These are phyloP conservation scores for Bucco capensis DNA, from an alignment of 2,113 vertebrate species.

Conservation along the genomic window DNA sequence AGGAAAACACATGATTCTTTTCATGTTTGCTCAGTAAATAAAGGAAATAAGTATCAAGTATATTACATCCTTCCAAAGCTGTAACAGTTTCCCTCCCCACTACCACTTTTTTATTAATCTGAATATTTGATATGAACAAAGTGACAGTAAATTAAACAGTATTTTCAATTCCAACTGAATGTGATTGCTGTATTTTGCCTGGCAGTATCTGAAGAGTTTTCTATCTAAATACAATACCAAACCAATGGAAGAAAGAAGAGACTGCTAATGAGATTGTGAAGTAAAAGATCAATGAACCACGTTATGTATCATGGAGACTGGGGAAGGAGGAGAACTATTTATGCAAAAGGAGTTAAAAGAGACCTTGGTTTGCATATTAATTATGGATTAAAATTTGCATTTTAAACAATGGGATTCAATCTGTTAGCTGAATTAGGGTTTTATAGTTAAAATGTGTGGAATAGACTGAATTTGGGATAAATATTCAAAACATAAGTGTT, in stretches of 20 bases:
- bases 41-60: background rate
- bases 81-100: background rate
- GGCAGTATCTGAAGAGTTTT: background rate
- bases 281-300: background rate
- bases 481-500: background rate
- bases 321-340: background rate
- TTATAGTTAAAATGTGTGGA: background rate
- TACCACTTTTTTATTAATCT: background rate
- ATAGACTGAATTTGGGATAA: background rate
- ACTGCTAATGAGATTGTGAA: background rate
- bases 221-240: background rate
- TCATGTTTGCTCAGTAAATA: background rate
- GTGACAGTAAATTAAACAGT: background rate
- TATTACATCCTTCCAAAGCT: background rate
- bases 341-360: background rate
- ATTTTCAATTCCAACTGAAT: background rate
- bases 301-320: background rate
- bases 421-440: background rate
- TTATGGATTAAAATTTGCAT: background rate
- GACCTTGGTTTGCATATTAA: background rate
- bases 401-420: background rate
- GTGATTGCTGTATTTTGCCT: background rate
- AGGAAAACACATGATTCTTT: background rate
- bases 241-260: background rate
- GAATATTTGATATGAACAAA: background rate